Percentiles rank a stretch among this genome's conserved stretches.
Conservation (phyloP, 2,888 invertebrate species). For the Dryadula phaetusa region DNA sequence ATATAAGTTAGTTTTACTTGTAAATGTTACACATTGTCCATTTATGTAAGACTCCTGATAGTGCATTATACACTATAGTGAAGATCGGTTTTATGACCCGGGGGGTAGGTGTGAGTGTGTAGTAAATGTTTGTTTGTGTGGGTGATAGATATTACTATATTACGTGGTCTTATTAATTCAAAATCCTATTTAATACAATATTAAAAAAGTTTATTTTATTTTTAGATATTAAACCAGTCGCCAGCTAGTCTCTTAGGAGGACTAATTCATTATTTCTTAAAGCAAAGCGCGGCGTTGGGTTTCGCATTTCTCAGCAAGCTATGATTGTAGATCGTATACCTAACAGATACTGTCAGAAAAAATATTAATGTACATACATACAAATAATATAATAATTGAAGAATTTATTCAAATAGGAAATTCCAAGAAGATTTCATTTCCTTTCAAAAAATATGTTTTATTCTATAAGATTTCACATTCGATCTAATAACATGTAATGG, state of each 20-base stretch:
- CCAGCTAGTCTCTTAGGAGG: too few relatives aligned
- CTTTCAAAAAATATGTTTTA: not conserved
- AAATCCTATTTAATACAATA: too few relatives aligned
- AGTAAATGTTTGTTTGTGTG: constrained; percentile 45
- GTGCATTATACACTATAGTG: constrained; percentile 56
- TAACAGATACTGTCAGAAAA: too few relatives aligned
- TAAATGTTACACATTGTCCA: constrained; percentile 59
- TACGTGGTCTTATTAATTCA: too few relatives aligned
- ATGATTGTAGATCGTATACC: too few relatives aligned
- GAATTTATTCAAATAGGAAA: not conserved
- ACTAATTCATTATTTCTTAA: too few relatives aligned
- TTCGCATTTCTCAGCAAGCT: too few relatives aligned
- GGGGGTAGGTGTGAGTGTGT: constrained; percentile 48
- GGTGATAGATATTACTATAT: constrained; percentile 11
- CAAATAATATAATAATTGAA: not conserved
- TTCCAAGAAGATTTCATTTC: not conserved
- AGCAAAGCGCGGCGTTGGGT: too few relatives aligned
- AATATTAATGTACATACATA: not conserved
- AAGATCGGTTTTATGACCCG: constrained; percentile 53
- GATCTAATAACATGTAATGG: constrained; percentile 6
- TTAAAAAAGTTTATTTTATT: too few relatives aligned
- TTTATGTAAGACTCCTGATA: constrained; percentile 63
- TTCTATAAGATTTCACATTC: constrained; percentile 5
- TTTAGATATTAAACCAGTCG: too few relatives aligned
- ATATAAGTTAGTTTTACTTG: constrained; percentile 44